Evolutionary conservation across 2,888 invertebrate genomes (phyloP), one percentile per base, ranked within the genome.

Genomic region (Ptilodon capucinus): DNA sequence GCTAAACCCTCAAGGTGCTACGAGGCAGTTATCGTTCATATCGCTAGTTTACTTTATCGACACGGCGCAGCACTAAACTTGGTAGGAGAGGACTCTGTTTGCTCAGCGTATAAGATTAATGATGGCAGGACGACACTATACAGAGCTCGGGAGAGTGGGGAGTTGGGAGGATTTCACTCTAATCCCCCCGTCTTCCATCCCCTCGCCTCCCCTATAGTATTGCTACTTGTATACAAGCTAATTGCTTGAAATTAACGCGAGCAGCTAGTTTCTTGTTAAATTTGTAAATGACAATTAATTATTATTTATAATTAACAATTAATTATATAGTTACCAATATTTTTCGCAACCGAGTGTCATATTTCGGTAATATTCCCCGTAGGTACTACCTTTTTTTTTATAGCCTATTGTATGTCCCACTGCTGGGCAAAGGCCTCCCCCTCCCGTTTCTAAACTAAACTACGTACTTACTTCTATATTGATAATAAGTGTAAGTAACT

Each of bases 101-200:
- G 81, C 79, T 77, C 75, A 67, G 68, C 78, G 75, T 78, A 74
- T 73, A 89, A 90, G 89, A 90, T 90, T 90, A 90, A 90, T 88
- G 86, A 82, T 81, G 69, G 71, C 76, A 64, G 72, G 76, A 81
- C 69, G 81, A 84, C 76, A 80, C 67, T 70, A 76, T 58, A 71
- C 73, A 71, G 71, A 68, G 54, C 44, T 54, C 48, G 54, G 66
- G 67, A 68, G 42, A 56, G 63, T 46, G 43, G 49, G 61, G 62
- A 67, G 53, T 48, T 42, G 13, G 36, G 34, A 19, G 40, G 73
- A 71, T 75, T 74, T 71, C 57, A 60, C 71, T 69, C 71, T 68
- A 64, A 74, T 67, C 69, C 68, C 65, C 70, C 55, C 47, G 65
- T 55, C 50, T n/a, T n/a, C n/a, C n/a, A n/a, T n/a, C n/a, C n/a